Conservation (phyloP, 2,888 invertebrate species). For the Rhamnusium bicolor region DNA sequence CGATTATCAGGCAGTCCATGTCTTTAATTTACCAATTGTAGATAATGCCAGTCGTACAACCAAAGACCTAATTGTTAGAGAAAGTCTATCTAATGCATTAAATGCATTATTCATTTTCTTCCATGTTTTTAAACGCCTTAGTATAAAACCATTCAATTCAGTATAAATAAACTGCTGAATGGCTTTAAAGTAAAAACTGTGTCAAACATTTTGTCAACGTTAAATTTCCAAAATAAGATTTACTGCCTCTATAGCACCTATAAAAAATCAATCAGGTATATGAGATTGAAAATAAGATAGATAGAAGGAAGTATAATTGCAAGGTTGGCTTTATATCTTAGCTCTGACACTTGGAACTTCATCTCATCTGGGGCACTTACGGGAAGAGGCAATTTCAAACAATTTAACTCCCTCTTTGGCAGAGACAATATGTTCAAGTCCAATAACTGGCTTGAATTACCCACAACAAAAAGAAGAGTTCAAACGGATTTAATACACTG, state of each 20-base stretch:
- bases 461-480: conserved; percentile 1
- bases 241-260: conserved; percentile 9
- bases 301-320: conserved; percentile 7
- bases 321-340: conserved; percentile 16
- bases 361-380: conserved; percentile 9
- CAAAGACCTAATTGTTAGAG: too few species aligned
- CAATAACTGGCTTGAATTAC: conserved; percentile 12
- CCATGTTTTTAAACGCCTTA: too few species aligned
- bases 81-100: too few species aligned
- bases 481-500: conserved; percentile 6
- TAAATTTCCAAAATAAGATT: not conserved
- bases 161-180: not conserved
- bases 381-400: conserved; percentile 17
- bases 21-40: too few species aligned
- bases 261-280: conserved; percentile 29
- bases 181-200: not conserved
- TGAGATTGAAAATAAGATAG: conserved; percentile 25
- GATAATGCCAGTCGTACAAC: too few species aligned
- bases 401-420: conserved; percentile 15
- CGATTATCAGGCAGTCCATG: too few species aligned
- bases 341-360: conserved; percentile 1
- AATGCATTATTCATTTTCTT: too few species aligned
- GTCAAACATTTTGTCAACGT: not conserved
- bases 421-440: conserved; percentile 14
- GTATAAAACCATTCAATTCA: not conserved